Conservation (phyloP, 2,113 vertebrate genomes). For the Gallinago paraguaiae region DNA sequence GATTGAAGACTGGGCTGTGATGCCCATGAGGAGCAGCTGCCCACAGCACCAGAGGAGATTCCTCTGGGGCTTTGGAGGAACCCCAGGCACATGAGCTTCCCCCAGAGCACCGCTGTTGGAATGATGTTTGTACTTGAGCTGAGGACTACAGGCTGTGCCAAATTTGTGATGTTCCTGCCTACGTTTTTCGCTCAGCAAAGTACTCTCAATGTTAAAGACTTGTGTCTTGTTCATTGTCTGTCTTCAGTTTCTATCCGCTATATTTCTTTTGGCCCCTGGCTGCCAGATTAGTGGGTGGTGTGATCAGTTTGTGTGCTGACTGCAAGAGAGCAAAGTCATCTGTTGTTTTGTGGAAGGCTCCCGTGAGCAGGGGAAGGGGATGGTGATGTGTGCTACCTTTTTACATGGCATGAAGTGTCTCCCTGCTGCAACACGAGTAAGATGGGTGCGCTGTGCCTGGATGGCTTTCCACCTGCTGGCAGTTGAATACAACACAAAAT, state of each 20-base stretch:
- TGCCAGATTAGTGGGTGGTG: not conserved
- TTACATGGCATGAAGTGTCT: not conserved
- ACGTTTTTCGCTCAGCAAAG: not conserved
- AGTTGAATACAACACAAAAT: not conserved
- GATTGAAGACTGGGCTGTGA: fast-evolving
- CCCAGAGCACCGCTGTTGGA: not conserved
- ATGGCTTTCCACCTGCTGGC: not conserved
- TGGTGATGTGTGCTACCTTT: fast-evolving
- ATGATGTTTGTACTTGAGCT: not conserved
- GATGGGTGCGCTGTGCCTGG: not conserved
- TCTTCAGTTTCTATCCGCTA: not conserved
- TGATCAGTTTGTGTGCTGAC: not conserved
- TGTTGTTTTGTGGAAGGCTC: not conserved
- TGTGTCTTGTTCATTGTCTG: not conserved
- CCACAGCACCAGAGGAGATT: fast-evolving
- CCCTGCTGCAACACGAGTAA: not conserved
- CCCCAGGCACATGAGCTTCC: not conserved
- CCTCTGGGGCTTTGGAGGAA: no score
- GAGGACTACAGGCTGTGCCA: not conserved
- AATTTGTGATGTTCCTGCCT: not conserved
- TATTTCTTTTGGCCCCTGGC: not conserved
- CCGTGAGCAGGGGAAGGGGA: not conserved
- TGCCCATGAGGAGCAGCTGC: fast-evolving
- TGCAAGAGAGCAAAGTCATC: not conserved
- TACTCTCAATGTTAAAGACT: not conserved